A percentile compares a stretch with the other conserved stretches of the same genome.
These are phyloP conservation scores for Podilymbus podiceps DNA, from an alignment of 2,113 vertebrate species.

Conservation along the genomic window DNA sequence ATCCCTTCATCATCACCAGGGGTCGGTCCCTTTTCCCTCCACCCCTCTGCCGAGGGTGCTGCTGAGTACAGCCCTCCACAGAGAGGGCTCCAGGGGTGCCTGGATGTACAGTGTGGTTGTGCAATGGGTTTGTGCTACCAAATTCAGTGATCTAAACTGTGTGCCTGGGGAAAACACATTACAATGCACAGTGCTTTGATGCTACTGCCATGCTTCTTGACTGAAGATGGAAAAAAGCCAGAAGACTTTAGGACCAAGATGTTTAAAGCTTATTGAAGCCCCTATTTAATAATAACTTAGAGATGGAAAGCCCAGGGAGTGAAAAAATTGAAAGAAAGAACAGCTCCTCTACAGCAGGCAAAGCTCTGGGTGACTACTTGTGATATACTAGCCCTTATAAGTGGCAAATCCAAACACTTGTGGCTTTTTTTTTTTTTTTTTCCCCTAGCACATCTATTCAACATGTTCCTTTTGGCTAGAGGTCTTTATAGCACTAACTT, in stretches of 20 bases:
- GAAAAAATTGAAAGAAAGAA: neutral
- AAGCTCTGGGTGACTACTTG: neutral
- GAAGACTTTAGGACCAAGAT: neutral
- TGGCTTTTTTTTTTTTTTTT: conserved; percentile 21
- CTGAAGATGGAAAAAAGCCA: neutral
- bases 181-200: neutral
- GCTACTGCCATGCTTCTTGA: neutral
- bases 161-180: neutral
- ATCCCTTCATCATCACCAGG: neutral
- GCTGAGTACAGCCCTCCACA: neutral
- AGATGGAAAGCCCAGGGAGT: neutral
- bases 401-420: neutral
- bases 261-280: neutral
- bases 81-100: neutral
- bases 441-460: conserved; percentile 28
- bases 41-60: neutral
- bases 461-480: neutral
- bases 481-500: conserved; percentile 10
- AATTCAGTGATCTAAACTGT: neutral
- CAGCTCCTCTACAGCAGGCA: neutral
- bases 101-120: neutral
- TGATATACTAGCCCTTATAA: neutral
- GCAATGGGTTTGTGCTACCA: neutral
- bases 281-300: neutral
- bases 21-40: neutral